Conservation (phyloP, 2,888 invertebrate species). For the Lagria hirta region DNA sequence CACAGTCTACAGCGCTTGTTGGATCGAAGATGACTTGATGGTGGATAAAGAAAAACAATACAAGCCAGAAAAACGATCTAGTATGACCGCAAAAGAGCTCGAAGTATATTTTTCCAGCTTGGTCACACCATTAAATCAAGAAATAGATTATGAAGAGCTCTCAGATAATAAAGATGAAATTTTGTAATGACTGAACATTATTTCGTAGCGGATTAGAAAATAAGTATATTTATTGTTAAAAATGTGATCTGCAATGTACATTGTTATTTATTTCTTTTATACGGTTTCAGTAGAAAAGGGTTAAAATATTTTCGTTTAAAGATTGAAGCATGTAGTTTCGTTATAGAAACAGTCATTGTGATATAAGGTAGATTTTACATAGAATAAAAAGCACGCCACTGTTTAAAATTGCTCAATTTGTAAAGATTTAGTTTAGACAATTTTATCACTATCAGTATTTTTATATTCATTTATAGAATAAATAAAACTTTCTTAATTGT, state of each 20-base stretch:
- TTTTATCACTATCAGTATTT: constrained; percentile 18
- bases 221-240: constrained; percentile 12
- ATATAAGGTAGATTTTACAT: constrained; percentile 12
- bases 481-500: no score
- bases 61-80: constrained; percentile 40
- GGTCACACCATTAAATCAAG: constrained; percentile 35
- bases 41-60: constrained; percentile 45
- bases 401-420: constrained; percentile 21
- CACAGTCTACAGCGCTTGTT: constrained; percentile 32
- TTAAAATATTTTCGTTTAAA: constrained; percentile 10
- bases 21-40: constrained; percentile 45
- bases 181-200: no score
- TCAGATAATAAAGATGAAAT: constrained; percentile 24
- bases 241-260: constrained; percentile 11
- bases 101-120: constrained; percentile 44
- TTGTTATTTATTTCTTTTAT: constrained; percentile 13
- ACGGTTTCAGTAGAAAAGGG: constrained; percentile 12
- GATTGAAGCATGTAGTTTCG: constrained; percentile 16
- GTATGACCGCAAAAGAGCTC: constrained; percentile 46
- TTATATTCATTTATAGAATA: constrained; percentile 15
- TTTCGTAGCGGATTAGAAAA: no score
- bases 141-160: constrained; percentile 23
- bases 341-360: constrained; percentile 22
- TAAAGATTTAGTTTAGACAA: constrained; percentile 13
- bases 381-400: constrained; percentile 18